Percentiles rank a stretch among this genome's conserved stretches.
phyloP scores from a whole-genome alignment of 2,113 vertebrate genomes.

The Tychaedon coryphoeus region DNA sequence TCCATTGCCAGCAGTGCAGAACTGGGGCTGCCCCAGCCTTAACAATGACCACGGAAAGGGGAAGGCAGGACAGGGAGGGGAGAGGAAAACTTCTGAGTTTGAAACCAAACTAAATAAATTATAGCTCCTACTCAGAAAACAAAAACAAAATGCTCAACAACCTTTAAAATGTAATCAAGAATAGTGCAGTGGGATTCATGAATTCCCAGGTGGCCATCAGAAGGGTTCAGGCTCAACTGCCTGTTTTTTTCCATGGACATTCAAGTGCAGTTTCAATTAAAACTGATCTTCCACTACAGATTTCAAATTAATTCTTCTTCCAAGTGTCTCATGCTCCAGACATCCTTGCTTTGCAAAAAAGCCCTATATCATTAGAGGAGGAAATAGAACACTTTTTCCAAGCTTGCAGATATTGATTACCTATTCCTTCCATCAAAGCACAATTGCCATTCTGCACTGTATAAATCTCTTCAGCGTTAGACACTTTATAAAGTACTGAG shows the following conservation, averaged over 20 bases:
- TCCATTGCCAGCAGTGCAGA: background rate
- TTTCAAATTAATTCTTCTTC: slow-evolving; percentile 88
- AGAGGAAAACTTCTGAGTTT: background rate
- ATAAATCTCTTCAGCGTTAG: slow-evolving; percentile 66
- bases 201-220: slow-evolving; percentile 43
- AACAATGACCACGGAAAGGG: background rate
- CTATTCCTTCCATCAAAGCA: slow-evolving; percentile 70
- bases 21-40: background rate
- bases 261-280: slow-evolving; percentile 85
- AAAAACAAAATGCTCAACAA: background rate
- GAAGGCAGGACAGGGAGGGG: rapidly evolving
- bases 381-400: slow-evolving; percentile 77
- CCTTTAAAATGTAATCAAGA: slow-evolving; percentile 42
- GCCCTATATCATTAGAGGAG: slow-evolving; percentile 79
- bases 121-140: background rate
- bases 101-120: background rate
- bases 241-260: slow-evolving; percentile 56
- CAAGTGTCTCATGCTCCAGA: slow-evolving; percentile 80
- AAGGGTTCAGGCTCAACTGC: slow-evolving; percentile 44
- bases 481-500: slow-evolving; percentile 72
- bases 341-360: slow-evolving; percentile 73
- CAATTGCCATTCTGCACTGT: slow-evolving; percentile 65
- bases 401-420: slow-evolving; percentile 76
- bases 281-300: slow-evolving; percentile 85
- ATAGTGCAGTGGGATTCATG: background rate